phyloP scores from a whole-genome alignment of 2,797 vertebrate genomes.

The Philypnodon macrostomus region DNA sequence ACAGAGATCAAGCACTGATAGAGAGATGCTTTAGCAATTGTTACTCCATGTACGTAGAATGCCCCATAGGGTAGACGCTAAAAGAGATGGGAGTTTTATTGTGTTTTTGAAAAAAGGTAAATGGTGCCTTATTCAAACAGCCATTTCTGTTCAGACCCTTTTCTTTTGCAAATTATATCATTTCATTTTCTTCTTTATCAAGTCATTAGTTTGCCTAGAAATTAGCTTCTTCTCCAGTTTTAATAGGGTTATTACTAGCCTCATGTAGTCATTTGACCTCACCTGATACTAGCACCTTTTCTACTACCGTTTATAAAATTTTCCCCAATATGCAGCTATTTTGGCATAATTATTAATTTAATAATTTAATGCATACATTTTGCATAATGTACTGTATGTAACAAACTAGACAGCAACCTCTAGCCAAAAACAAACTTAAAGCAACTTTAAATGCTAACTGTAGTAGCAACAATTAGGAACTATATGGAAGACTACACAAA shows the following conservation, averaged over 20 bases:
- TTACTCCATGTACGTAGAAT: neutral
- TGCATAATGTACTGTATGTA: too few species aligned
- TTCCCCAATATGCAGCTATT: too few species aligned
- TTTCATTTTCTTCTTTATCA: neutral
- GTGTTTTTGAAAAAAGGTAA: neutral
- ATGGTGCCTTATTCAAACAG: neutral
- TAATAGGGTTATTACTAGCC: neutral
- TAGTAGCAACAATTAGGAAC: too few species aligned
- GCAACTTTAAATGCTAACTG: too few species aligned
- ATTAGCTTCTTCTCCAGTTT: neutral
- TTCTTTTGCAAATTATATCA: neutral
- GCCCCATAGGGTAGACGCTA: neutral
- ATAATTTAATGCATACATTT: too few species aligned
- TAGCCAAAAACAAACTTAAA: too few species aligned
- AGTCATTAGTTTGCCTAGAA: neutral
- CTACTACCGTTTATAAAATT: neutral
- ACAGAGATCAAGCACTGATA: conserved; percentile 15
- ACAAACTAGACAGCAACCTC: too few species aligned
- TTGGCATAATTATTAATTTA: too few species aligned
- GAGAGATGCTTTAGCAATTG: conserved; percentile 7
- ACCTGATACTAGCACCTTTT: neutral
- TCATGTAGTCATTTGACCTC: neutral
- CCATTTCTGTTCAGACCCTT: neutral
- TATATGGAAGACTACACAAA: too few species aligned
- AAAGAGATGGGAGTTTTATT: neutral